phyloP scores from a whole-genome alignment of 2,888 invertebrate genomes.

The Caenorhabditis parvicauda region DNA sequence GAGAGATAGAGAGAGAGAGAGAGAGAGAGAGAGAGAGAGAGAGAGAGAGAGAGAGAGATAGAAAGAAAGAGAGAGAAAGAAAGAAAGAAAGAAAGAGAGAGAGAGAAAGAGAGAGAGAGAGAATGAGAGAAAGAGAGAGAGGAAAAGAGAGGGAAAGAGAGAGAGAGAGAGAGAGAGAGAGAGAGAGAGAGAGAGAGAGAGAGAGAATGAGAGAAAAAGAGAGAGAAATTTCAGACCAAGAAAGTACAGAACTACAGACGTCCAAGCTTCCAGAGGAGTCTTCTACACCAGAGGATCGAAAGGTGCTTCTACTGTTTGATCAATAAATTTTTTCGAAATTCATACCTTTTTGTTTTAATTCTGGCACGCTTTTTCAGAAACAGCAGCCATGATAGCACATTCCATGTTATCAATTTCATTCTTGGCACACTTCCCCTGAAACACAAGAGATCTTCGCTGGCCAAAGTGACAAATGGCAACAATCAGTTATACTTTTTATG shows the following conservation, averaged over 20 bases:
- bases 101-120: constrained; percentile 6
- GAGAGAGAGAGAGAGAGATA: neutral
- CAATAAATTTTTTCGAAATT: no score
- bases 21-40: neutral
- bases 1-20: constrained; percentile 7
- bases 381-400: no score
- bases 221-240: neutral
- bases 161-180: neutral
- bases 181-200: neutral
- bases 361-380: no score
- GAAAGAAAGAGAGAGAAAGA: neutral
- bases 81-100: neutral
- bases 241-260: constrained; percentile 9
- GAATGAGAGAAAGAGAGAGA: neutral
- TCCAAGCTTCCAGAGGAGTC: constrained; percentile 6
- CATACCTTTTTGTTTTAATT: no score
- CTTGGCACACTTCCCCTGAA: no score
- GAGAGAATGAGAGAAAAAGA: neutral
- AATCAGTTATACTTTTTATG: no score
- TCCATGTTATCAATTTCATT: no score
- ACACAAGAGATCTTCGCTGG: no score
- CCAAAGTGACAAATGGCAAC: no score
- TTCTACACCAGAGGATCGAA: constrained; percentile 1
- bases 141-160: neutral
- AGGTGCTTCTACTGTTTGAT: no score